Percentiles rank a stretch among this genome's conserved stretches.
These are phyloP conservation scores for Perca flavescens DNA, from an alignment of 2,113 vertebrate species.

Conservation along the genomic window DNA sequence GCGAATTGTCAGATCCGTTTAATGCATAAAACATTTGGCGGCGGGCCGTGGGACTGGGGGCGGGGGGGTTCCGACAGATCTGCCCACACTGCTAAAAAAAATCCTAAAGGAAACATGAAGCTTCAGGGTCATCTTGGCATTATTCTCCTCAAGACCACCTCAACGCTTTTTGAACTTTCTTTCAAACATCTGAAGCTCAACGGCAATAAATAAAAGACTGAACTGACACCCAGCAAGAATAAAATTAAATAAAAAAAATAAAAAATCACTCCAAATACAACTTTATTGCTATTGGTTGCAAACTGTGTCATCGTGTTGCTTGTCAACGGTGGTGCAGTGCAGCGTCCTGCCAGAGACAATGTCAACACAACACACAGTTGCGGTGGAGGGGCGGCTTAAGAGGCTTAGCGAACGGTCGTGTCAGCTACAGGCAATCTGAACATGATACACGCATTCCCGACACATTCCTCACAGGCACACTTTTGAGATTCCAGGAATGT, in stretches of 20 bases:
- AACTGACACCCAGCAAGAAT: not conserved
- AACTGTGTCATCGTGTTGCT: constrained; percentile 13
- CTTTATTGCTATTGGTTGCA: not conserved
- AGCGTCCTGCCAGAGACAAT: constrained; percentile 52
- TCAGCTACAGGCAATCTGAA: constrained; percentile 60
- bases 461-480: constrained; percentile 43
- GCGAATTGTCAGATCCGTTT: too few relatives aligned
- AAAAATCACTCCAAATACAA: not conserved
- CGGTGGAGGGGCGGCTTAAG: constrained; percentile 61
- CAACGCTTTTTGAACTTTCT: not conserved
- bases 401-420: constrained; percentile 73
- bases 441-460: constrained; percentile 43
- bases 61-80: too few relatives aligned
- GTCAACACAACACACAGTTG: constrained; percentile 52
- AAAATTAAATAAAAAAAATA: not conserved
- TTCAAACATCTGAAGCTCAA: not conserved
- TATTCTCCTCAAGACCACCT: not conserved
- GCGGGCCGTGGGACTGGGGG: too few relatives aligned
- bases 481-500: constrained; percentile 44
- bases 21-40: too few relatives aligned
- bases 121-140: not conserved
- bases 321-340: constrained; percentile 8
- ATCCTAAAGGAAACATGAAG: not conserved
- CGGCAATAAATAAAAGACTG: not conserved
- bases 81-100: too few relatives aligned